Base-by-base conservation (phyloP, 2,888 invertebrate species). In the Ormyrus labotus region DNA sequence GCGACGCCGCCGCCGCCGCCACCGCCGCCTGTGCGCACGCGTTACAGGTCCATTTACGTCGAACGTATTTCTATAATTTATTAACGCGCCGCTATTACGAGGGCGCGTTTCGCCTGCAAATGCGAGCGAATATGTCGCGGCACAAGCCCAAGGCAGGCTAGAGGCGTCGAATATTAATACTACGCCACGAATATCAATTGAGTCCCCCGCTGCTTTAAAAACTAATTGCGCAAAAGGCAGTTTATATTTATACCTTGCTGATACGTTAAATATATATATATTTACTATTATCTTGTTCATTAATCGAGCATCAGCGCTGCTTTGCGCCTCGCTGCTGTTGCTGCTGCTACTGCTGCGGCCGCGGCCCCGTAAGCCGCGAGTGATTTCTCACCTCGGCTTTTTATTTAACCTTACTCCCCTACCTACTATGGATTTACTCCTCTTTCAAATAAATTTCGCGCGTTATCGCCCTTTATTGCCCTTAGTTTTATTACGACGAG, bases 61-160 rank as follows among this genome's bases (percentile, higher is more conserved):
- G 78, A 82, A 81, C 83, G 82, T 81, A 84, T 83, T 84, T 83
- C 84, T 83, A 83, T 83, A 83, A 84, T 84, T 84, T 84, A 84
- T 84, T 84, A 84, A 82, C 78, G 65, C 74, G 34, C 69, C 67
- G 80, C 80, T 78, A 83, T 83, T 83, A 78, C 80, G 72, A 5
- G 78, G 58, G 67, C 77, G 81, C 81, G 81, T 82, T 73, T 71
- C 63, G 81, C 75, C 63, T 72, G 81, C 72, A 80, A 81, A 79
- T 77, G 78, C 72, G 67, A 80, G 70, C 75, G 58, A 74, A 80
- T 81, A 76, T 71, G 73, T 80, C 57, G 70, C 68, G 6, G 34
- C 65, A 34, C 65, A 34, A 51, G 69, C 73, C 60, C 68, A 60
- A 9, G 78, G 7, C 19, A 75, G 4, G 11, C 6, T 7, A 34